Conservation (phyloP, 2,888 invertebrate genomes). For the Apamea epomidion region DNA sequence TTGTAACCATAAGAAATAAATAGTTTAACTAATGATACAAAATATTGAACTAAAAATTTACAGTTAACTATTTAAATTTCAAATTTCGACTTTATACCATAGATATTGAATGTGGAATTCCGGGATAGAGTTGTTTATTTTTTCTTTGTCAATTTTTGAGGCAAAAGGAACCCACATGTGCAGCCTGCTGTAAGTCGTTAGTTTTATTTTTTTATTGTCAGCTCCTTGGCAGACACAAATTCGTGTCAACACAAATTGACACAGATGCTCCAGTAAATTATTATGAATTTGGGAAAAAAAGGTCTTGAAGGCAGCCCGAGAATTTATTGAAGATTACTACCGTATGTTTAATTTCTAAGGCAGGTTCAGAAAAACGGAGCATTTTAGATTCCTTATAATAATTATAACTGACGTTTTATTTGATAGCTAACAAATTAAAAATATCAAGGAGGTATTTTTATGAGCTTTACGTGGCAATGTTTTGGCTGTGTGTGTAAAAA, state of each 20-base stretch:
- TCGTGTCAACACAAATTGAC: slow-evolving; percentile 85
- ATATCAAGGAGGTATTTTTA: slow-evolving; percentile 39
- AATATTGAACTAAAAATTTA: slow-evolving; percentile 82
- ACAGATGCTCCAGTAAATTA: slow-evolving; percentile 83
- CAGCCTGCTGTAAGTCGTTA: slow-evolving; percentile 82
- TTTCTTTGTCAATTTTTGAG: slow-evolving; percentile 74
- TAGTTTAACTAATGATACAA: slow-evolving; percentile 78
- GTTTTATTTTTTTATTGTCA: slow-evolving; percentile 80
- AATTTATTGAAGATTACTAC: slow-evolving; percentile 58
- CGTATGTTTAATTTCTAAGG: slow-evolving; percentile 61
- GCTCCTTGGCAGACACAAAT: slow-evolving; percentile 78
- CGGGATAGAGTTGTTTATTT: slow-evolving; percentile 52
- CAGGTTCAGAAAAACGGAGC: slow-evolving; percentile 41
- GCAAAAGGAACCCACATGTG: slow-evolving; percentile 83
- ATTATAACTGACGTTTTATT: slow-evolving; percentile 22
- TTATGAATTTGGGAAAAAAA: slow-evolving; percentile 67
- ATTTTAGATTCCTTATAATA: slow-evolving; percentile 26
- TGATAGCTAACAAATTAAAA: slow-evolving; percentile 17
- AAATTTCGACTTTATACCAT: slow-evolving; percentile 66
- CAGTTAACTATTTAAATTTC: slow-evolving; percentile 69
- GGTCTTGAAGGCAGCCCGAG: slow-evolving; percentile 44
- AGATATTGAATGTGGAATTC: slow-evolving; percentile 55
- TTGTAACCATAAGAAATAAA: slow-evolving; percentile 27
- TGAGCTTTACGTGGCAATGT: slow-evolving; percentile 26
- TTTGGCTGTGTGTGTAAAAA: slow-evolving; percentile 30